Percentiles rank a stretch among this genome's conserved stretches.
phyloP scores from a whole-genome alignment of 2,113 vertebrate species.

The Mormoops blainvillei region DNA sequence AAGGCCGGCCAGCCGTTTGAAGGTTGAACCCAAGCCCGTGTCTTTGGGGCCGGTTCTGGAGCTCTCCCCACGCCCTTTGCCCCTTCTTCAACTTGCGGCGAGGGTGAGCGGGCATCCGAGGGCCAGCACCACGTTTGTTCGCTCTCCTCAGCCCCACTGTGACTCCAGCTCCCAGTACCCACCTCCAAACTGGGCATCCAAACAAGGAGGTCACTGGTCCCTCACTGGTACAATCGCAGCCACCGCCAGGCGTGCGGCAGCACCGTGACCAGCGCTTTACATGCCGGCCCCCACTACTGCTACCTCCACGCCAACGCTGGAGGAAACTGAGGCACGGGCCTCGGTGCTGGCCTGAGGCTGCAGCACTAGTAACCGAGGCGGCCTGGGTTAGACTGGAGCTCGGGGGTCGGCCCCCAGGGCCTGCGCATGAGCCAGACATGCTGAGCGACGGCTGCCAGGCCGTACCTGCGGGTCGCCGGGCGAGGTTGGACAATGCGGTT shows the following conservation, averaged over 20 bases:
- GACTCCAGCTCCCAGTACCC: background rate
- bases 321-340: background rate
- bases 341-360: background rate
- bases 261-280: accelerated
- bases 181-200: background rate
- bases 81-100: background rate
- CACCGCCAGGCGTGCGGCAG: background rate
- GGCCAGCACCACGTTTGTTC: no score
- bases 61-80: accelerated
- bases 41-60: background rate
- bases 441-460: background rate
- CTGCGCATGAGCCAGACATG: background rate
- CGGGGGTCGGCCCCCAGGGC: background rate
- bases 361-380: background rate
- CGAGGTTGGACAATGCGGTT: accelerated
- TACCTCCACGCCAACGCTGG: background rate
- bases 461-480: no score
- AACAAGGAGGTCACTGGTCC: background rate
- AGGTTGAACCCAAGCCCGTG: background rate
- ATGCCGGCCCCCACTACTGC: accelerated
- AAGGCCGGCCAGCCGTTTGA: background rate
- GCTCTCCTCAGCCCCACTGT: background rate
- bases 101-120: background rate
- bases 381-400: background rate
- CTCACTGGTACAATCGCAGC: accelerated